Conservation (phyloP, 2,888 invertebrate genomes). For the Serripes groenlandicus region DNA sequence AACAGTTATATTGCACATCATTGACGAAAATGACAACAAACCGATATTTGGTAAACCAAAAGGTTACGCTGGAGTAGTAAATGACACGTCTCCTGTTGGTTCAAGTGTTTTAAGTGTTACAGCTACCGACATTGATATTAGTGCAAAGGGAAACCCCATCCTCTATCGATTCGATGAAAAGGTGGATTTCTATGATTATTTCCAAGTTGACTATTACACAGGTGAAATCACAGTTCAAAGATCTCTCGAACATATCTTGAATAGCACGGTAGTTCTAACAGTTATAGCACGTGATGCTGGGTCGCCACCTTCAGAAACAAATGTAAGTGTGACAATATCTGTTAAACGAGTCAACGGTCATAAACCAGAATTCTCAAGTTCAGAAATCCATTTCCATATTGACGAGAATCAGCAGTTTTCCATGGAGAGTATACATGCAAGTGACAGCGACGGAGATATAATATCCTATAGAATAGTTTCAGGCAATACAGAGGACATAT, state of each 20-base stretch:
- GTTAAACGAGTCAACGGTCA: slow-evolving; percentile 12
- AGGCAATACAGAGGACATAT: background rate
- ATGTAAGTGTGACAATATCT: background rate
- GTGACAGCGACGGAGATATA: slow-evolving; percentile 25
- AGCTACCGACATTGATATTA: slow-evolving; percentile 8
- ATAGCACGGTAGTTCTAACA: background rate
- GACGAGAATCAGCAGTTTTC: slow-evolving; percentile 2
- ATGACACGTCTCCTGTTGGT: slow-evolving; percentile 1
- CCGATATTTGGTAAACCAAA: background rate
- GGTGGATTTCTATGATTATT: background rate
- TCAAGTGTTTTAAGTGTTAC: background rate
- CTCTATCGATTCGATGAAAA: background rate
- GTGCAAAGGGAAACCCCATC: background rate
- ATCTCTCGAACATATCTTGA: background rate
- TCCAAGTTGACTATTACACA: slow-evolving; percentile 4
- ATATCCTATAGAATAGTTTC: slow-evolving; percentile 4
- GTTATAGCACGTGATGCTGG: slow-evolving; percentile 20
- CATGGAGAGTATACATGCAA: background rate
- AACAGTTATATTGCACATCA: slow-evolving; percentile 8
- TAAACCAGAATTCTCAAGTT: background rate
- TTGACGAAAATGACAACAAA: slow-evolving; percentile 36
- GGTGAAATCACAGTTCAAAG: slow-evolving; percentile 8
- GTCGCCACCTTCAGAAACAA: background rate
- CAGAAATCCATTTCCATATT: background rate
- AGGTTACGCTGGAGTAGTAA: background rate